These are phyloP conservation scores for Perizoma affinitatum DNA, from an alignment of 2,888 invertebrate species.

Conservation along the genomic window DNA sequence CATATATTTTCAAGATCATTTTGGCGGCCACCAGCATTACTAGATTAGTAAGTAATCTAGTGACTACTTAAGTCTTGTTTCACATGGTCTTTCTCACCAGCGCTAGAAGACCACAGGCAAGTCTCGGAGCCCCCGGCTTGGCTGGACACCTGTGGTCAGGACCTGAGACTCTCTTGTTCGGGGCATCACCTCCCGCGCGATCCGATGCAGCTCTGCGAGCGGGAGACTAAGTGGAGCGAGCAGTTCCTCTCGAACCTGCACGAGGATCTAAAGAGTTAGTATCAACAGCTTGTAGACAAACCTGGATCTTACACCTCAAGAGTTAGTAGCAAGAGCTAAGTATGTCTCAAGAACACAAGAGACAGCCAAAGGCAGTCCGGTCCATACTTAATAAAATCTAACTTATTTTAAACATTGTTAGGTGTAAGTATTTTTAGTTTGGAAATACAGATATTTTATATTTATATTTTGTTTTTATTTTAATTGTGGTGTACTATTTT, in stretches of 20 bases:
- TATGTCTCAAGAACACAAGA: no score
- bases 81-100: constrained; percentile 41
- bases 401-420: no score
- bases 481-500: no score
- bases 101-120: constrained; percentile 74
- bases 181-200: constrained; percentile 70
- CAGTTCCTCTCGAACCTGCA: constrained; percentile 84
- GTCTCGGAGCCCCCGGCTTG: constrained; percentile 78
- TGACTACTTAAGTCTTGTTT: no score
- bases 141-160: constrained; percentile 67
- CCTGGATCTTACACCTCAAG: no score
- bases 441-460: no score
- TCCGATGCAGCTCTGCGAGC: constrained; percentile 75
- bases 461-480: background rate
- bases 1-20: no score
- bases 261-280: constrained; percentile 83
- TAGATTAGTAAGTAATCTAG: no score
- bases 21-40: no score
- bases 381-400: no score
- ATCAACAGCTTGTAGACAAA: background rate
- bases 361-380: no score
- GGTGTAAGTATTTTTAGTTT: background rate
- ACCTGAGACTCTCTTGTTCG: constrained; percentile 67
- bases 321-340: no score
- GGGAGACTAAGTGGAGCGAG: constrained; percentile 87